Evolutionary conservation across 2,113 vertebrate species (phyloP), one percentile per base, ranked within the genome.

Genomic region (Hydrochoerus hydrochaeris): DNA sequence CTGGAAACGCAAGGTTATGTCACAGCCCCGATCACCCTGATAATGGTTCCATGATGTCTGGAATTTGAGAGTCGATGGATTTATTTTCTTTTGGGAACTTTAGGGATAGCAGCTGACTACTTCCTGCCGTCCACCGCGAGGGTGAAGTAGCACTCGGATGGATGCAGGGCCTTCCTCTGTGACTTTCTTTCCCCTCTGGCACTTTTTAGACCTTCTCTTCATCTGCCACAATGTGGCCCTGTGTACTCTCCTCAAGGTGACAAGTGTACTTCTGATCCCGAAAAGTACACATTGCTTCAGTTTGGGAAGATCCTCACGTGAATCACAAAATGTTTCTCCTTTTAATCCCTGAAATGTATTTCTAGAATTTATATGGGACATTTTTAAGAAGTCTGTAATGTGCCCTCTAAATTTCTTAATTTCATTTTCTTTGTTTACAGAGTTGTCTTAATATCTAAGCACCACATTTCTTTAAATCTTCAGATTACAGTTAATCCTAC

Each of bases 251-350:
- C 28, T 73, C 62, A 49, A 49, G 41, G 30, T 17, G 24, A 24
- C 2, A 19, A 62, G 3, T 65, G 24, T 1, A 30, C 46, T n/a
- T 95, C 82, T 69, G 26, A 94, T 83, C 11, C 86, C 14, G 90
- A 63, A 2, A 90, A 82, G 69, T 58, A 35, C 5, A 67, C 63
- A 26, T 85, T 84, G 28, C 35, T 95, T 91, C 10, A 77, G 54
- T 44, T 81, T 81, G 77, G 20, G 63, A 67, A 91, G 80, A 41
- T 63, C 82, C 12, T 69, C 19, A 75, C 1, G 3, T 26, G 35
- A 88, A 28, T 92, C 46, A 94, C 57, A 26, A 62, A 30, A 75
- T 67, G 52, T 69, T 94, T n/a, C 12, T 52, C 95, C 94, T 77
- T 77, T 28, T 46, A 86, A 87, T 87, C n/a, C 26, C 60, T 87